Evolutionary conservation across 2,888 invertebrate species (phyloP).

Genomic region (Cinara cedri): DNA sequence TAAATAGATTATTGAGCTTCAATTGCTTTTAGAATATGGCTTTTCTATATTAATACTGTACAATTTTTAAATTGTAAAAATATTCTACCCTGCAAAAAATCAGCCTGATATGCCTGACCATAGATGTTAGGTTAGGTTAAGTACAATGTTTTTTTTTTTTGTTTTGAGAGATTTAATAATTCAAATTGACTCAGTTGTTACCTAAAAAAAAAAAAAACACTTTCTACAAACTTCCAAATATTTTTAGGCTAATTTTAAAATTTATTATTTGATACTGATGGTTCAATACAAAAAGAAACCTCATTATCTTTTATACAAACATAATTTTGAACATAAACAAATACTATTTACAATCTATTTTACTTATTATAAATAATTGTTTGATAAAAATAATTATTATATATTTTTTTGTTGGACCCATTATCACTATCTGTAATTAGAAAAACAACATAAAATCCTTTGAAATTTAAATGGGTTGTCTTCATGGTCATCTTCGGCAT

Average conservation of each 20-base stretch:
- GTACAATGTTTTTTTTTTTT: neutral
- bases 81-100: conserved; percentile 51
- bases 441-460: conserved; percentile 50
- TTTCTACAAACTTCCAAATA: conserved; percentile 4
- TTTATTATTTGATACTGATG: neutral
- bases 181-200: conserved; percentile 14
- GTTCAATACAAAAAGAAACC: neutral
- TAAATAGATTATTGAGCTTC: conserved; percentile 39
- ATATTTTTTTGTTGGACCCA: conserved; percentile 34
- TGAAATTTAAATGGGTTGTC: conserved; percentile 44
- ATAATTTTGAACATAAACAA: neutral
- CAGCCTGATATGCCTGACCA: too few species aligned
- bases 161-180: conserved; percentile 12
- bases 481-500: conserved; percentile 35
- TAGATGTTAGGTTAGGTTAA: too few species aligned
- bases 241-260: conserved; percentile 7
- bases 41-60: conserved; percentile 40
- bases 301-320: conserved; percentile 30
- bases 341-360: conserved; percentile 17
- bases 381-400: conserved; percentile 13
- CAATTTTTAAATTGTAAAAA: conserved; percentile 37
- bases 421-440: conserved; percentile 40
- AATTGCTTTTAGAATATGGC: conserved; percentile 31
- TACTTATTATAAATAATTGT: conserved; percentile 6
- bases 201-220: neutral